Evolutionary conservation across 2,888 invertebrate species (phyloP).

Genomic region (Axea sp.): DNA sequence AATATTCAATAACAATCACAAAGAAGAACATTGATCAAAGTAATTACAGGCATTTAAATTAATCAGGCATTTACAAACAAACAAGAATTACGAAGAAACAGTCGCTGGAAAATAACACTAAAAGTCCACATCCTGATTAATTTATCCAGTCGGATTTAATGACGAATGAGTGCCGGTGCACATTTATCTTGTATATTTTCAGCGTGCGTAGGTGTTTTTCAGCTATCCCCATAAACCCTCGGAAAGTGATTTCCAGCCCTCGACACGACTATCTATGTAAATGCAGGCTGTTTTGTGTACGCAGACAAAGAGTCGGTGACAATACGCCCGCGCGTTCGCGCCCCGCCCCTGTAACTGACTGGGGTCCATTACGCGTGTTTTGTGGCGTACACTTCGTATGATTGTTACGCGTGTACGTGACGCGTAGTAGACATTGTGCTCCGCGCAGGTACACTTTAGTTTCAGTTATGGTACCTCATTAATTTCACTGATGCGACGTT

Average conservation of each 20-base stretch:
- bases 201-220: constrained; percentile 49
- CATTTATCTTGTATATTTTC: constrained; percentile 51
- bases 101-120: not conserved
- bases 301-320: constrained; percentile 68
- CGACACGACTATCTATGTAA: constrained; percentile 66
- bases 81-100: no score
- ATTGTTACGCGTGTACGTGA: constrained; percentile 60
- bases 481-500: constrained; percentile 20
- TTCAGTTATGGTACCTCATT: constrained; percentile 21
- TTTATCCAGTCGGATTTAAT: constrained; percentile 39
- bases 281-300: constrained; percentile 69
- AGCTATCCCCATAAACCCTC: constrained; percentile 29
- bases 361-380: constrained; percentile 69
- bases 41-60: no score
- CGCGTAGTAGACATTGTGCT: constrained; percentile 39
- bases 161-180: constrained; percentile 37
- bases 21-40: no score
- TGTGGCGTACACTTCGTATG: constrained; percentile 67
- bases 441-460: constrained; percentile 22
- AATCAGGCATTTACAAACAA: no score
- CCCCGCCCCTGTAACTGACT: constrained; percentile 56
- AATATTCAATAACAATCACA: no score
- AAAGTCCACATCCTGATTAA: constrained; percentile 16
- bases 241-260: constrained; percentile 55
- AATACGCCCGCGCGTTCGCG: constrained; percentile 67